Evolutionary conservation across 2,888 invertebrate genomes (phyloP), one percentile per base, ranked within the genome.

Genomic region (Anoncus sp.): DNA sequence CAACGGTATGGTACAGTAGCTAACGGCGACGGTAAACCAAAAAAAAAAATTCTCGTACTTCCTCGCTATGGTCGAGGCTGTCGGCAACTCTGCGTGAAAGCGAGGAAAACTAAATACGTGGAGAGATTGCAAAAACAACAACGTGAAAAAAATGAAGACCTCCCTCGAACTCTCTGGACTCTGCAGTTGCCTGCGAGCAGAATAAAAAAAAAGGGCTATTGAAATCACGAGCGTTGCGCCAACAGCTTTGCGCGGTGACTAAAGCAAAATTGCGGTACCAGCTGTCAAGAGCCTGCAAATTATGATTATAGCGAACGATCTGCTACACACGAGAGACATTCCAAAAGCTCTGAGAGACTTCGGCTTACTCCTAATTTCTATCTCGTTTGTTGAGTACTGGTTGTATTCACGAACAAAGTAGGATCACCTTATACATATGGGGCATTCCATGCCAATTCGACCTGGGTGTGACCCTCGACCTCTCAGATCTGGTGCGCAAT

Each of bases 251-350:
- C 43, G 60, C 20, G 20, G 27, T 35, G 14, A 7, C 7, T 31
- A 40, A 57, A 55, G 12, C 35, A 62, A 53, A 40, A n/a, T 57
- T 14, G 47, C 18, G 14, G 5, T 3, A 24, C n/a, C 12, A 24
- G 53, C 24, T 69, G 60, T 55, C 55, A 47, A 51, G 45, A 16
- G 40, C n/a, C 53, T 59, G 73, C 73, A 70, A 79, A 79, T 79
- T 74, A 76, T 70, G 62, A 76, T 76, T 74, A 79, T 67, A 53
- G 38, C 40, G 73, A 76, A 62, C 49, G 63, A 10, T 18, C 20
- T 40, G 62, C 40, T 62, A 55, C 62, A 38, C 63, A 49, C 27
- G 62, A 31, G 35, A 53, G 47, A 31, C 43, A 14, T 57, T 35
- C 40, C 27, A 38, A 24, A 38, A 24, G 43, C 60, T 60, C 24